These are phyloP conservation scores for Schizaphis graminum DNA, from an alignment of 2,888 invertebrate genomes.

Conservation along the genomic window DNA sequence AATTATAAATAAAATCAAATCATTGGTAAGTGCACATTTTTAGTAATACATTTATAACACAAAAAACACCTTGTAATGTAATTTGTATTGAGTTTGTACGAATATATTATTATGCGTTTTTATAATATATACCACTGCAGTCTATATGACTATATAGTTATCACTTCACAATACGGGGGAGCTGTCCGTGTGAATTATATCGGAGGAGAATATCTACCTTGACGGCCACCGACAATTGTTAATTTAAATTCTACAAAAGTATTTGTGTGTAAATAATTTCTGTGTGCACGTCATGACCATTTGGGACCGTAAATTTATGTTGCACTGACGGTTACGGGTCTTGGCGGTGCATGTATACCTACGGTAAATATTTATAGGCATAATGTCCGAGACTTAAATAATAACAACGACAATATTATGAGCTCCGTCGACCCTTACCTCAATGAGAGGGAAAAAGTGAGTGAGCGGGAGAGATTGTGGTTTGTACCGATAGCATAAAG, in stretches of 20 bases:
- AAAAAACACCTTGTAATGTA: not conserved
- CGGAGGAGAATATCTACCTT: not conserved
- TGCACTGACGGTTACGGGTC: not conserved
- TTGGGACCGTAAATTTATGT: not conserved
- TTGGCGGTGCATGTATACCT: not conserved
- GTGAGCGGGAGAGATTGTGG: not conserved
- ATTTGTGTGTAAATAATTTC: slow-evolving; percentile 9
- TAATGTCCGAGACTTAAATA: not conserved
- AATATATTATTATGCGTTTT: not conserved
- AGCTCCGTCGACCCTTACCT: not conserved
- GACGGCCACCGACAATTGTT: not conserved
- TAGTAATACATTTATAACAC: not conserved
- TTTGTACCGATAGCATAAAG: not conserved
- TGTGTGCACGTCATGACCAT: not conserved
- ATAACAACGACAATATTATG: not conserved
- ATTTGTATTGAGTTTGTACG: not conserved
- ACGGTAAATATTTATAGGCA: not conserved
- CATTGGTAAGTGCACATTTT: not conserved
- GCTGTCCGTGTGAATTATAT: not conserved
- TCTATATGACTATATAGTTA: not conserved
- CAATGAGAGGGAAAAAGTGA: not conserved
- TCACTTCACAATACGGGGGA: not conserved
- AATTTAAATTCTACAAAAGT: slow-evolving; percentile 9
- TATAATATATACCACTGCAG: not conserved
- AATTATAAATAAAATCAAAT: not conserved